A percentile compares a stretch with the other conserved stretches of the same genome.
Conservation (phyloP, 2,888 invertebrate species). For the Orthonevra nobilis region DNA sequence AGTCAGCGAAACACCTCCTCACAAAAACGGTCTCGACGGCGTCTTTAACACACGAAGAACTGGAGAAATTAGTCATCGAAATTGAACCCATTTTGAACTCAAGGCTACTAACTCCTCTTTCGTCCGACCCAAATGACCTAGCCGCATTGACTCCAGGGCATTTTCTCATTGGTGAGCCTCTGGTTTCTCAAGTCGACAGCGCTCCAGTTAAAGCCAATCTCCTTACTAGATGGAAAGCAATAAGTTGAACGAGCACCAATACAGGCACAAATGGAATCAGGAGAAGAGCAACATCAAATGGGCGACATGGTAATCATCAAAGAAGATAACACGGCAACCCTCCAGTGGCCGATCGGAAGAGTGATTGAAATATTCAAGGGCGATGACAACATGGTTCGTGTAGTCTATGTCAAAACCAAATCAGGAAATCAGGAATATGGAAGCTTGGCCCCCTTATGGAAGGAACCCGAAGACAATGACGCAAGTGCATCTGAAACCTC, state of each 20-base stretch:
- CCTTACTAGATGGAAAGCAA: constrained; percentile 10
- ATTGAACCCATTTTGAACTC: too few relatives aligned
- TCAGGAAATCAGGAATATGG: too few relatives aligned
- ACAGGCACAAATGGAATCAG: constrained; percentile 49
- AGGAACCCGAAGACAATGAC: not conserved
- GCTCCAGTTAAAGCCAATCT: not conserved
- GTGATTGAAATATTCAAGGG: not conserved
- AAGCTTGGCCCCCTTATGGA: not conserved
- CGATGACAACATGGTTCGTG: constrained; percentile 5
- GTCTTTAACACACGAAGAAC: not conserved
- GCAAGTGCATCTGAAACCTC: not conserved
- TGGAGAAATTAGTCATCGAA: constrained; percentile 3
- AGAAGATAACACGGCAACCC: constrained; percentile 34
- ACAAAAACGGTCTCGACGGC: not conserved
- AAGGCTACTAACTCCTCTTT: too few relatives aligned
- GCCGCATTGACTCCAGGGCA: too few relatives aligned
- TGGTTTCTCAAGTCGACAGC: too few relatives aligned
- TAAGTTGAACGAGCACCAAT: not conserved
- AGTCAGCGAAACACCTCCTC: constrained; percentile 33
- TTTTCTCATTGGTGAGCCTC: too few relatives aligned
- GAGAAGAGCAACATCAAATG: too few relatives aligned
- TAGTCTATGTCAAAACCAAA: constrained; percentile 28
- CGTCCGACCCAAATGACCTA: too few relatives aligned
- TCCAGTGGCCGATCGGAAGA: too few relatives aligned
- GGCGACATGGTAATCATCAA: constrained; percentile 14